Base-by-base conservation (phyloP, 2,797 vertebrate genomes). In the Gila robusta region DNA sequence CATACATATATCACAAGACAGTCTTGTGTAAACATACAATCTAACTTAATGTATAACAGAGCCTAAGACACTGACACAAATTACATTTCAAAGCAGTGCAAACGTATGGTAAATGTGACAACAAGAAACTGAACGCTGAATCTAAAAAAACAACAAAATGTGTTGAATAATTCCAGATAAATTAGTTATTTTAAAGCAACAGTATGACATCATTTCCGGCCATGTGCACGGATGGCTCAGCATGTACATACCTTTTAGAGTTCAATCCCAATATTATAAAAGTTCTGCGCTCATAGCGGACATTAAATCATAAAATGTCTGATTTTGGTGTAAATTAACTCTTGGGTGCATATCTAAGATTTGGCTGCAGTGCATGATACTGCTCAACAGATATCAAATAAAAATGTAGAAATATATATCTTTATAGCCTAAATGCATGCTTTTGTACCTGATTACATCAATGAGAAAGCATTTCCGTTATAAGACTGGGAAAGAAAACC, bases 11-110 rank as follows among this genome's bases (percentile, higher is more conserved):
- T 44, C 88, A 83, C 88, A 86, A 89, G 90, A 88, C 89, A 77
- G 89, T 82, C 88, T 87, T 87, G 88, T 82, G 90, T 64, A 67
- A 83, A 91, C 87, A 70, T 90, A 91, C 90, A 91, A 91, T 92
- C 87, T 87, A 91, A 91, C 81, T 84, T 28, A 92, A 90, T 82
- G 64, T 83, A 79, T 70, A 83, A 91, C 87, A 86, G 79, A 86
- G 86, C 71, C 82, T 87, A 88, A 91, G 74, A 87, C 82, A 91
- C 85, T 84, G 82, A 82, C 83, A 89, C 88, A 83, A 87, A 84
- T 79, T 83, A 85, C 79, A 90, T 87, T 88, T 92, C 37, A 91
- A 89, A 88, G 79, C 64, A 89, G 88, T 91, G 87, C 87, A 89
- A 91, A 87, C 85, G 66, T 74, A 82, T 83, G 77, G 56, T 70